Percentiles rank a stretch among this genome's conserved stretches.
Conservation (phyloP, 1,140 invertebrate genomes). For the Trypoxylus dichotomus region DNA sequence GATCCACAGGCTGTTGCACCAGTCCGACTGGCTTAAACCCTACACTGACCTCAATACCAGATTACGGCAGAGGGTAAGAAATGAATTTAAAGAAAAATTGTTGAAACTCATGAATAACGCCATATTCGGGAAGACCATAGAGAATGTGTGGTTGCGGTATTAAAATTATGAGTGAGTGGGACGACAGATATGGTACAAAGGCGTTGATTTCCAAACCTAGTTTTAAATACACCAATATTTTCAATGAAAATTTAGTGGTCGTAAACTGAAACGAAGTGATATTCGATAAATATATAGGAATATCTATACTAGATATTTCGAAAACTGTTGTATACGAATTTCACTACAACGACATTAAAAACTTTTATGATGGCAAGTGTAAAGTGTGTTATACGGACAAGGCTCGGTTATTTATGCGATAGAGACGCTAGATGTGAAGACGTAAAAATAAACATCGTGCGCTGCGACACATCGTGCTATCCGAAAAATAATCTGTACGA, state of each 20-base stretch:
- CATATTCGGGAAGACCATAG: too few species aligned
- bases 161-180: conserved; percentile 43
- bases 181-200: conserved; percentile 35
- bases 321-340: conserved; percentile 48
- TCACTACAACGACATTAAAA: conserved; percentile 44
- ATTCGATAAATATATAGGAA: conserved; percentile 49
- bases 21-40: too few species aligned
- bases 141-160: conserved; percentile 49
- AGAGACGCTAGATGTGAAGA: too few species aligned
- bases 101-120: too few species aligned
- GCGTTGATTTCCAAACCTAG: conserved; percentile 36
- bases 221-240: conserved; percentile 43
- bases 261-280: conserved; percentile 45
- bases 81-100: conserved; percentile 54
- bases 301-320: conserved; percentile 46
- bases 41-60: too few species aligned
- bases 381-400: conserved; percentile 54
- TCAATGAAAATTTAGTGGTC: conserved; percentile 49
- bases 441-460: too few species aligned
- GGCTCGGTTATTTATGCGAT: too few species aligned
- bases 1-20: too few species aligned
- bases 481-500: too few species aligned
- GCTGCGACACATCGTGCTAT: too few species aligned
- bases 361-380: conserved; percentile 42
- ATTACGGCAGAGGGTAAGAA: conserved; percentile 37